phyloP scores from a whole-genome alignment of 2,888 invertebrate species.

The Horisme vitalbata region DNA sequence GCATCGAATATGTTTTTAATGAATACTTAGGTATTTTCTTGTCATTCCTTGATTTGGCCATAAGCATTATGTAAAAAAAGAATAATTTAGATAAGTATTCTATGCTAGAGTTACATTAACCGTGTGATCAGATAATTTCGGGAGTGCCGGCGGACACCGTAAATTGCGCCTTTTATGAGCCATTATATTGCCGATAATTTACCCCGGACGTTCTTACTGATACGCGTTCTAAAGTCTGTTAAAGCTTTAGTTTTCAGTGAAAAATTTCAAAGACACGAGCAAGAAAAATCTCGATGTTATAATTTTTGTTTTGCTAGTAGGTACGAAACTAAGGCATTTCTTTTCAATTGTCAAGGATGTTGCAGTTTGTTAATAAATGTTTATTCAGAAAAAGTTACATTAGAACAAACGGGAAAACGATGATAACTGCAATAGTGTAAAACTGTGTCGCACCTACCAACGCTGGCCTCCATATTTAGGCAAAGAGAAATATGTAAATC shows the following conservation, averaged over 20 bases:
- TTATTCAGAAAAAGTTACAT: too few species aligned
- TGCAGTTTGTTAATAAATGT: too few species aligned
- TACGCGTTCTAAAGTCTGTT: conserved; percentile 48
- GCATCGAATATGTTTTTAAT: too few species aligned
- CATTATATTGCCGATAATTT: conserved; percentile 68
- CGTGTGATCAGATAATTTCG: conserved; percentile 60
- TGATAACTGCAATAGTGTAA: too few species aligned
- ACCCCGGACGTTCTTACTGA: conserved; percentile 40
- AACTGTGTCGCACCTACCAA: too few species aligned
- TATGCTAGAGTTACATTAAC: conserved; percentile 29
- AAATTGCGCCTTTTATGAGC: conserved; percentile 73
- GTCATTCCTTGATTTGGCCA: not conserved
- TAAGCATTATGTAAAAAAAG: conserved; percentile 8
- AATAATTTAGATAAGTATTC: conserved; percentile 25
- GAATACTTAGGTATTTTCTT: too few species aligned
- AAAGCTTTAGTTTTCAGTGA: conserved; percentile 25
- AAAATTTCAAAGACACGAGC: conserved; percentile 6
- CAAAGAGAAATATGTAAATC: too few species aligned
- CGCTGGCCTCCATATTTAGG: too few species aligned
- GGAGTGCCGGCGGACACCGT: conserved; percentile 53
- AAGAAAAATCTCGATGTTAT: not conserved
- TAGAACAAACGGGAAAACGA: too few species aligned
- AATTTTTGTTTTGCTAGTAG: too few species aligned
- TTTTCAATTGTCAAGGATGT: not conserved
- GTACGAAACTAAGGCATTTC: too few species aligned